Evolutionary conservation across 1,140 invertebrate genomes (phyloP).

Genomic region (Musca domestica): DNA sequence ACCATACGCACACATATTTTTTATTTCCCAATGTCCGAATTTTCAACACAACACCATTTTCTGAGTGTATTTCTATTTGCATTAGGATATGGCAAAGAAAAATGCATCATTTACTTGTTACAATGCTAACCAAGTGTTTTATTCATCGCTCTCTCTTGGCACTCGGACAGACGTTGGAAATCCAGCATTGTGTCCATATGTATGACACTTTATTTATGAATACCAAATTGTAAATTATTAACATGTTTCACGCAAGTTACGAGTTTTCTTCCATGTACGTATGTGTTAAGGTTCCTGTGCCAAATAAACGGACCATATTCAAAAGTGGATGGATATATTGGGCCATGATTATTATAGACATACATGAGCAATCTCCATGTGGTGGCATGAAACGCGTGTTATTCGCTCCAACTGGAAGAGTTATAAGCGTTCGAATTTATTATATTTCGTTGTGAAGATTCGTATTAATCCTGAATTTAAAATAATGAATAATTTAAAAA

Average conservation of each 20-base stretch:
- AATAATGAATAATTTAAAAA: slow-evolving; percentile 20
- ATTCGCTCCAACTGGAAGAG: neutral
- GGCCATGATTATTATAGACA: neutral
- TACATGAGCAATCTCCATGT: neutral
- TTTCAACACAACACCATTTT: slow-evolving; percentile 4
- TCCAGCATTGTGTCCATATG: neutral
- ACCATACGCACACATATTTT: too few species aligned
- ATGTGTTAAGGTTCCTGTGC: neutral
- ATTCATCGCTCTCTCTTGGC: too few species aligned
- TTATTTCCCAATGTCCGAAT: too few species aligned
- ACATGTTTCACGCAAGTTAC: slow-evolving; percentile 27
- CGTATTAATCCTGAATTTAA: slow-evolving; percentile 3
- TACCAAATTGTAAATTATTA: slow-evolving; percentile 31
- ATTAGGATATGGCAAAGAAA: neutral
- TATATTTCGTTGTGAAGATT: slow-evolving; percentile 14
- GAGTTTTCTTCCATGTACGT: neutral
- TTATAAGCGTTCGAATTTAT: neutral
- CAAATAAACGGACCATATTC: neutral
- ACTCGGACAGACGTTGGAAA: neutral
- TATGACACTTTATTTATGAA: slow-evolving; percentile 30
- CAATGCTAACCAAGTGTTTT: neutral
- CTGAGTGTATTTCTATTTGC: neutral
- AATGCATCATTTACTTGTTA: neutral
- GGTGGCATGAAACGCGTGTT: too few species aligned
- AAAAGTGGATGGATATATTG: neutral